Base-by-base conservation (phyloP, 1,140 invertebrate genomes). In the Limonius californicus region DNA sequence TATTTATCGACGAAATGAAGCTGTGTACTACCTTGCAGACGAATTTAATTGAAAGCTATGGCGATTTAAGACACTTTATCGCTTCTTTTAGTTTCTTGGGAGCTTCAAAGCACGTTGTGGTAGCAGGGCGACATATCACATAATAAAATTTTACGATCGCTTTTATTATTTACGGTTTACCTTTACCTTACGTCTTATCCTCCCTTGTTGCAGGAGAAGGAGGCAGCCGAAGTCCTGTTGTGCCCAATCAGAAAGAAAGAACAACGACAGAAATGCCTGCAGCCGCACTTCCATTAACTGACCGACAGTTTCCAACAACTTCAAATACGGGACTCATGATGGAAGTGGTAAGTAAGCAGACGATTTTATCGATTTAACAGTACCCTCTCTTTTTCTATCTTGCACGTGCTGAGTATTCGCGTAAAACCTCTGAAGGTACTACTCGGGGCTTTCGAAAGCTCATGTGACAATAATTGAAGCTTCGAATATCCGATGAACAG, bases 281-380 rank as follows among this genome's bases (percentile, higher is more conserved):
- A 35, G 50, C 53, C 8, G 15, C 43, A 15, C 62, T 50, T 21
- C 56, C 63, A 12, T 32, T 59, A 50, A 45, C 14, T 43, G 45
- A 56, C 42, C 63, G 54, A 23, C 63, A 68, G 12, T 64, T 62
- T 58, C 61, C 50, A 53, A 60, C 64, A 30, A 59, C 47, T 15
- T 65, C 66, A 18, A 42, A 50, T 50, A 50, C 61, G 23, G 61
- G 61, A 39, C 47, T 66, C 11, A 50, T 50, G 45, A 65, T 68
- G 64, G 64, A 68, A 56, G 64, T 68, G 63, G 67, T 68, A 60
- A 68, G 67, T 68, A 15, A 32, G 14, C 23, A 27, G 23, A 27
- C 23, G 23, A 27, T 27, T 27, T 27, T 27, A 27, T 27, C 23
- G 23, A 27, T 27, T 27, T 27, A 27, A 27, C 23, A 27, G 23